These are phyloP conservation scores for Orthosia gracilis DNA, from an alignment of 2,888 invertebrate species.

Conservation along the genomic window DNA sequence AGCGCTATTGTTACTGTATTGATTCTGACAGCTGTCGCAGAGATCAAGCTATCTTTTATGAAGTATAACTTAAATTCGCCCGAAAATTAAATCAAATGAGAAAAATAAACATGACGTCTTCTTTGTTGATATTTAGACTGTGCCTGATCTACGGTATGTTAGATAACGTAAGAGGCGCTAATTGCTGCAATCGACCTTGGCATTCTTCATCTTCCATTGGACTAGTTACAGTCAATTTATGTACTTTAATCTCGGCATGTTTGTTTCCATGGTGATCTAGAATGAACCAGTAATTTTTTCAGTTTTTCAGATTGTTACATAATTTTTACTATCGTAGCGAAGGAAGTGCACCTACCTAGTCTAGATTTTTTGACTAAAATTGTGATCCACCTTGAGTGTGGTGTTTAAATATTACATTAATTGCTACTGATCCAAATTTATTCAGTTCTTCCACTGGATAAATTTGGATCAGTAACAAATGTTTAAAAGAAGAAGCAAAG, in stretches of 20 bases:
- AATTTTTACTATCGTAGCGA: neutral
- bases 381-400: no score
- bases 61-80: no score
- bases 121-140: conserved; percentile 33
- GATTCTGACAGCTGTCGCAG: no score
- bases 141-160: conserved; percentile 1
- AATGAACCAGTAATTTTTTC: conserved; percentile 5
- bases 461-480: no score
- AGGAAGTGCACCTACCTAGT: no score
- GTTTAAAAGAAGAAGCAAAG: no score
- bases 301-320: neutral
- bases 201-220: conserved; percentile 51
- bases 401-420: no score
- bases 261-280: conserved; percentile 43
- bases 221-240: conserved; percentile 60
- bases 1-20: no score
- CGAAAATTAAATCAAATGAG: neutral
- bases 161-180: conserved; percentile 51
- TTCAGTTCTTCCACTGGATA: no score
- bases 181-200: conserved; percentile 62
- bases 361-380: no score
- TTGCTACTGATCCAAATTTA: no score
- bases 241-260: conserved; percentile 42
- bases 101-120: conserved; percentile 1
- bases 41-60: no score